These are phyloP conservation scores for Drepana arcuata DNA, from an alignment of 1,140 invertebrate genomes.

Conservation along the genomic window DNA sequence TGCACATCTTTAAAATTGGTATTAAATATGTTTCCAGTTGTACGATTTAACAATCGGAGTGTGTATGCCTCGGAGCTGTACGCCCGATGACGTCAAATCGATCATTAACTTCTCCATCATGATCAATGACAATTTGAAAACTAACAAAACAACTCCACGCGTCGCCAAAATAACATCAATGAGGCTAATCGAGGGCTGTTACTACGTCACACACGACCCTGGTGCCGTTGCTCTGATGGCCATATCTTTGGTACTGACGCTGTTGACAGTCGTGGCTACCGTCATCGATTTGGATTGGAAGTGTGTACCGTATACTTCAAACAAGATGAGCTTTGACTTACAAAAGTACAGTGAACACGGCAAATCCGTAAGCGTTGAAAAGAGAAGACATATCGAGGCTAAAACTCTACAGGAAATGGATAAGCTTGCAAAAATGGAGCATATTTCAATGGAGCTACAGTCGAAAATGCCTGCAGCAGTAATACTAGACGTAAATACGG, in stretches of 20 bases:
- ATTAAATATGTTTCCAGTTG: slow-evolving; percentile 29
- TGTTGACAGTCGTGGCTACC: slow-evolving; percentile 35
- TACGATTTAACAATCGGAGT: slow-evolving; percentile 41
- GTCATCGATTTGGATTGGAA: slow-evolving; percentile 38
- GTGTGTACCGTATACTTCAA: slow-evolving; percentile 23
- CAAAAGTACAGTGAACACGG: slow-evolving; percentile 24
- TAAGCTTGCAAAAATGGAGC: slow-evolving; percentile 11
- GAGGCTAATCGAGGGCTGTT: slow-evolving; percentile 29
- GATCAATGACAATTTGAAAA: slow-evolving; percentile 51
- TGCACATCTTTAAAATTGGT: neutral
- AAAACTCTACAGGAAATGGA: slow-evolving; percentile 1
- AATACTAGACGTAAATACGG: slow-evolving; percentile 45
- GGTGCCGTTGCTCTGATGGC: slow-evolving; percentile 32
- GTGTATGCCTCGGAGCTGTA: slow-evolving; percentile 46
- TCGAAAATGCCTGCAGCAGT: slow-evolving; percentile 14
- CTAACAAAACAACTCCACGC: slow-evolving; percentile 38
- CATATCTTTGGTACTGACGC: slow-evolving; percentile 27
- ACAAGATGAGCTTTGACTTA: slow-evolving; percentile 36
- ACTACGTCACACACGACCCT: slow-evolving; percentile 34
- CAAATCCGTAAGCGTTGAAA: neutral
- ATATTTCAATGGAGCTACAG: slow-evolving; percentile 18
- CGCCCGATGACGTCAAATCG: slow-evolving; percentile 35
- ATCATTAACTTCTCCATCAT: slow-evolving; percentile 58
- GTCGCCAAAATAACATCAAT: slow-evolving; percentile 29
- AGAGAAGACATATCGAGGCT: slow-evolving; percentile 2